Percentiles rank a stretch among this genome's conserved stretches.
Conservation (phyloP, 2,113 vertebrate genomes). For the Motacilla alba region DNA sequence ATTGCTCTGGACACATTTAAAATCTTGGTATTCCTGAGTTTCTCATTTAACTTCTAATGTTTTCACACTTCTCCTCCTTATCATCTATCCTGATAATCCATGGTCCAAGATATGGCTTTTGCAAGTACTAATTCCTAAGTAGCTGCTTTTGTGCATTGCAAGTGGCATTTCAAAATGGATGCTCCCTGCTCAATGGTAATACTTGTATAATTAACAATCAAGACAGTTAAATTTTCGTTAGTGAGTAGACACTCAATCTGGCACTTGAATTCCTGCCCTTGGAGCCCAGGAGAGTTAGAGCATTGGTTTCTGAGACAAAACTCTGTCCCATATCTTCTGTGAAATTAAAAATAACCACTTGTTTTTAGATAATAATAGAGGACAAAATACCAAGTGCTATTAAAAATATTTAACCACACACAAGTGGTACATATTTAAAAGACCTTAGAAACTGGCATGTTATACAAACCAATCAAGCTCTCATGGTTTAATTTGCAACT, state of each 20-base stretch:
- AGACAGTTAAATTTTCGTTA: not conserved
- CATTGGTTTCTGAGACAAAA: not conserved
- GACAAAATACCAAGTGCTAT: slow-evolving; percentile 3
- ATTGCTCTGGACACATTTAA: not conserved
- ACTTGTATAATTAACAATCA: not conserved
- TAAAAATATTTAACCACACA: not conserved
- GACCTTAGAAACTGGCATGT: not conserved
- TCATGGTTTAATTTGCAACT: not conserved
- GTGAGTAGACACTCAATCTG: not conserved
- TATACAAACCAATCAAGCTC: not conserved
- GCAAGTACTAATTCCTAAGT: not conserved
- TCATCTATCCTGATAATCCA: not conserved
- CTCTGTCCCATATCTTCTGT: not conserved
- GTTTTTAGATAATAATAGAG: not conserved
- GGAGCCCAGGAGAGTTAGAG: not conserved
- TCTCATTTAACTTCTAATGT: not conserved
- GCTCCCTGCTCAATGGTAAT: not conserved
- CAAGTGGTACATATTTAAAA: not conserved
- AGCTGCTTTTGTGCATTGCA: not conserved
- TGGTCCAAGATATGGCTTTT: not conserved
- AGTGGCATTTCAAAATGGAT: not conserved
- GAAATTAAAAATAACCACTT: slow-evolving; percentile 19
- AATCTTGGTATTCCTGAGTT: not conserved
- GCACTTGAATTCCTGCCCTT: slow-evolving; percentile 1
- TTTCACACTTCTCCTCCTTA: not conserved